These are phyloP conservation scores for Luidia sarsii DNA, from an alignment of 53 echinoderm and acorn worm species.

Conservation along the genomic window DNA sequence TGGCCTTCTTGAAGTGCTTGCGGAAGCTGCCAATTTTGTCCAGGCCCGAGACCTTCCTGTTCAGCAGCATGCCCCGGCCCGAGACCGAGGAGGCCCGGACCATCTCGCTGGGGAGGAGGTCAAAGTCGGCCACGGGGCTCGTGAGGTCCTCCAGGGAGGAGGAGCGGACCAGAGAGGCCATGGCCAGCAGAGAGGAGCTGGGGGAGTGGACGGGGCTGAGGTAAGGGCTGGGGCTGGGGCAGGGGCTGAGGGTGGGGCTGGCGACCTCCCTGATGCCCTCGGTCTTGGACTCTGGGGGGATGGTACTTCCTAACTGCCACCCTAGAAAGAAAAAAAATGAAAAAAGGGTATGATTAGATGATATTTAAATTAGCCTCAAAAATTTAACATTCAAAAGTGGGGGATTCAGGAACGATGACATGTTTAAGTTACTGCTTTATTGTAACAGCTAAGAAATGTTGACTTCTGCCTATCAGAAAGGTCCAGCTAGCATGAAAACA, in stretches of 20 bases:
- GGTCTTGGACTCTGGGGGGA: not conserved
- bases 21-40: constrained; percentile 49
- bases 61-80: constrained; percentile 35
- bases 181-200: not conserved
- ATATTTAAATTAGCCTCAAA: too few species aligned
- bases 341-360: too few species aligned
- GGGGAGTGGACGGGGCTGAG: too few species aligned
- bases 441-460: too few species aligned
- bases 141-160: constrained; percentile 43
- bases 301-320: not conserved
- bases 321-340: not conserved
- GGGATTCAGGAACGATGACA: too few species aligned
- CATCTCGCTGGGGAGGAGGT: constrained; percentile 12
- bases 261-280: not conserved
- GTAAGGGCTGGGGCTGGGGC: too few species aligned
- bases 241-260: too few species aligned
- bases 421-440: too few species aligned
- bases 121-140: constrained; percentile 24
- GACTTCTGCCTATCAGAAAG: too few species aligned
- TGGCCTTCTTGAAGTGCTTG: constrained; percentile 37
- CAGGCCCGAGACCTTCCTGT: constrained; percentile 15
- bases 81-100: constrained; percentile 37
- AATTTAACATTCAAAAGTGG: too few species aligned
- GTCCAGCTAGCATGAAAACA: too few species aligned
- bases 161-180: constrained; percentile 39